Base-by-base conservation (phyloP, 2,113 vertebrate genomes). In the Rhinoptilus africanus region DNA sequence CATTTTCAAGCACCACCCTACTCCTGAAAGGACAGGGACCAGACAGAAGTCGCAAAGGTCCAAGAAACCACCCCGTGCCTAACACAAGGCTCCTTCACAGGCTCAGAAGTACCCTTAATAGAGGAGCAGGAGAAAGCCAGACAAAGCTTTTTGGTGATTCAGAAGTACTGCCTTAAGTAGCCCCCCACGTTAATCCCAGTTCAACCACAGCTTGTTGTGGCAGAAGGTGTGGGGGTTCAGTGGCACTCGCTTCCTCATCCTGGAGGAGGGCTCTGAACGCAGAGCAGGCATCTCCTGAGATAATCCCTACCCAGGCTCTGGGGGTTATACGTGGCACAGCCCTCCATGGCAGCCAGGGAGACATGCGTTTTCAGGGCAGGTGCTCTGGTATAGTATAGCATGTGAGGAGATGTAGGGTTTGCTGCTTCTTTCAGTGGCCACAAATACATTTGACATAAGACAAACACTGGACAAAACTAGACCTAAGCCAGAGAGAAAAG, bases 141-240 rank as follows among this genome's bases (percentile, higher is more conserved):
- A 12, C 9, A 75, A 71, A 87, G 37, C 5, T 51, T 27, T 60
- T 87, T 2, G 4, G 20, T 57, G 30, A 23, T 47, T 87, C 51
- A 72, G 68, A 80, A 96, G 51, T 14, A 18, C 14, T 4, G n/a
- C 47, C 53, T 41, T 83, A 51, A 34, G 9, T 66, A 62, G 15
- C 18, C 12, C 8, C 14, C 4, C 18, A 27, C 2, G 0, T 71
- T 41, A 54, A 21, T 71, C 32, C 23, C 1, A 0, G 21, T 50
- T 54, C 3, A 13, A 34, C 22, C 30, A 12, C 47, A 67, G 23
- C 19, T 76, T 80, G 51, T 18, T 56, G 12, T 1, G 3, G 18
- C 28, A 83, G 76, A 56, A 83, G 17, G 7, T 43, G 3, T 20
- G 10, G 17, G 28, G 8, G 22, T 71, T 24, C 1, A 1, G 24